Conservation (phyloP, 2,888 invertebrate genomes). For the Pyrochroa serraticornis region DNA sequence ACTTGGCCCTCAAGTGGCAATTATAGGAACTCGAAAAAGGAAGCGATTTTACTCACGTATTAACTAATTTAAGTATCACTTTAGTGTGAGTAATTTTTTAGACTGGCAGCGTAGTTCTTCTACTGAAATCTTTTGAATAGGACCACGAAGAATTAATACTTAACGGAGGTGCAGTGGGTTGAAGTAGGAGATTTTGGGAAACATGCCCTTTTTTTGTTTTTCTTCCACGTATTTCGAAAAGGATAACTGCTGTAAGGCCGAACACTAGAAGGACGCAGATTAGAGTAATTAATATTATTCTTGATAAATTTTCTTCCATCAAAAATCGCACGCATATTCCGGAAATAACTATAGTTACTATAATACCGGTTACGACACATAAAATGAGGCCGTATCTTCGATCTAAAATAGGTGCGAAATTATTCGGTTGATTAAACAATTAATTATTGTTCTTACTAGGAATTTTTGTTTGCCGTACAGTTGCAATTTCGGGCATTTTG, state of each 20-base stretch:
- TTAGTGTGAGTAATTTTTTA: too few relatives aligned
- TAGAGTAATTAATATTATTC: conserved; percentile 2
- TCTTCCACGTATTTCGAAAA: background rate
- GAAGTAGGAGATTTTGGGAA: background rate
- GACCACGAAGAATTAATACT: conserved; percentile 4
- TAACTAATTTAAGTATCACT: too few relatives aligned
- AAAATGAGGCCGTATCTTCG: background rate
- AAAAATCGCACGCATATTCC: conserved; percentile 2
- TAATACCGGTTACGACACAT: background rate
- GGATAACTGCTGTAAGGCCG: background rate
- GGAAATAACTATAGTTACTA: background rate
- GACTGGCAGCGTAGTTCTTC: background rate
- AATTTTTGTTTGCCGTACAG: too few relatives aligned
- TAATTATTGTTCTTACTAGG: too few relatives aligned
- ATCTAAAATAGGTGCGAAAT: background rate
- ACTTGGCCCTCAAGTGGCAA: too few relatives aligned
- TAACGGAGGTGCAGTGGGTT: background rate
- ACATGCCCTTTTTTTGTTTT: background rate
- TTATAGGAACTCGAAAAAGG: too few relatives aligned
- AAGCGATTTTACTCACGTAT: too few relatives aligned
- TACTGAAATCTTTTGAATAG: background rate
- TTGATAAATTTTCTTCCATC: background rate
- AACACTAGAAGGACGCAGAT: background rate
- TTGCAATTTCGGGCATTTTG: too few relatives aligned
- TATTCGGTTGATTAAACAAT: too few relatives aligned